phyloP scores from a whole-genome alignment of 2,888 invertebrate species.

The Pollenia griseotomentosa region DNA sequence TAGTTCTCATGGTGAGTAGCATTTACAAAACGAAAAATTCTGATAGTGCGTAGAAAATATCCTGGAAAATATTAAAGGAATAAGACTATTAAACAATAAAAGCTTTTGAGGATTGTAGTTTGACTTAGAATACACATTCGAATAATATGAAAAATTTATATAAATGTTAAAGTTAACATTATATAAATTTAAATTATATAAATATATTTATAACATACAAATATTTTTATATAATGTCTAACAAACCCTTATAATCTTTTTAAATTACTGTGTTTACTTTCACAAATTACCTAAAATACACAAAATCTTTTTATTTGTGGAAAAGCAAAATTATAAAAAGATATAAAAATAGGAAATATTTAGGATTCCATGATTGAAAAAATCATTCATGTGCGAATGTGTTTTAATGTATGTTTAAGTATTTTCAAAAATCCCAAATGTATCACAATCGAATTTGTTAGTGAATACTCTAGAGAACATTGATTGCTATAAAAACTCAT shows the following conservation, averaged over 20 bases:
- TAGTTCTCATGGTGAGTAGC: too few relatives aligned
- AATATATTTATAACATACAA: too few relatives aligned
- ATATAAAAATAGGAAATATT: neutral
- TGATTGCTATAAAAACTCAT: neutral
- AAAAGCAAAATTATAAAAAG: neutral
- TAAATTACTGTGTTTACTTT: conserved; percentile 55
- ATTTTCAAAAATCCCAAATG: conserved; percentile 24
- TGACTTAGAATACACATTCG: too few relatives aligned
- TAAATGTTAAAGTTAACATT: too few relatives aligned
- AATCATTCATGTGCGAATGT: conserved; percentile 27
- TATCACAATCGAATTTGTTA: conserved; percentile 49
- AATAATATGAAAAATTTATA: too few relatives aligned
- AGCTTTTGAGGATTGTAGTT: too few relatives aligned
- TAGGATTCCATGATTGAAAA: conserved; percentile 20
- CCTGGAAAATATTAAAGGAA: too few relatives aligned
- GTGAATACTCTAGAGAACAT: conserved; percentile 7
- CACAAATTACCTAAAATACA: conserved; percentile 55
- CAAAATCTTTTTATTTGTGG: conserved; percentile 31
- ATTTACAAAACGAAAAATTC: too few relatives aligned
- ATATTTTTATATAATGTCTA: neutral
- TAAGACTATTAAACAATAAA: too few relatives aligned
- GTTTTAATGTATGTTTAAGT: conserved; percentile 1
- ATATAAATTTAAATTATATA: too few relatives aligned
- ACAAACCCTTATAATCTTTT: conserved; percentile 56
- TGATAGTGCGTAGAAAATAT: too few relatives aligned